A percentile compares a stretch with the other conserved stretches of the same genome.
Evolutionary conservation across 2,113 vertebrate species (phyloP).

Genomic region (Marmota flaviventris): DNA sequence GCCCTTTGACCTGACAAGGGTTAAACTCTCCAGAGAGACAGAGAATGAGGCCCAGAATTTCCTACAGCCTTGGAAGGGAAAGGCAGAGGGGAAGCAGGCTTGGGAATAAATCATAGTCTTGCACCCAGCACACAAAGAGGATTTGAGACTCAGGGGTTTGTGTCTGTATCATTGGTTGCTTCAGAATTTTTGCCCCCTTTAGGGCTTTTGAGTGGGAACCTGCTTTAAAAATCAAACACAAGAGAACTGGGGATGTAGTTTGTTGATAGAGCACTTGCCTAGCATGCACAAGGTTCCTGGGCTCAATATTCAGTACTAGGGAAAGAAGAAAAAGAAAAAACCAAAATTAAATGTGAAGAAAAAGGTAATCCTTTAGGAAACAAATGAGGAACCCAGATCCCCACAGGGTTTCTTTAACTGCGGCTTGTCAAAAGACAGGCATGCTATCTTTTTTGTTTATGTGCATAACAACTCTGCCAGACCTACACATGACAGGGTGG

Average conservation of each 20-base stretch:
- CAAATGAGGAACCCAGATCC: not conserved
- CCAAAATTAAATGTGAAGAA: not conserved
- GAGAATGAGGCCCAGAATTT: constrained; percentile 21
- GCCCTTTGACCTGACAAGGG: constrained; percentile 35
- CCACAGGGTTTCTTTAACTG: constrained; percentile 43
- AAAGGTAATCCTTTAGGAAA: constrained; percentile 42
- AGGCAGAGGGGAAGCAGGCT: not conserved
- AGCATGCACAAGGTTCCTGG: not conserved
- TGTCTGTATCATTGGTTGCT: not conserved
- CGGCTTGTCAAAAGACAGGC: not conserved
- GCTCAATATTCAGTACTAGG: not conserved
- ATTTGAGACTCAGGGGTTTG: not conserved
- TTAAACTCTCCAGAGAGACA: constrained; percentile 68
- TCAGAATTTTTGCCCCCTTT: constrained; percentile 49
- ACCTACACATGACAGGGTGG: not conserved
- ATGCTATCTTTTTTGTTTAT: not conserved
- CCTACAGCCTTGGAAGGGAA: constrained; percentile 31
- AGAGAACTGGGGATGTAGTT: not conserved
- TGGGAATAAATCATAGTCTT: constrained; percentile 63
- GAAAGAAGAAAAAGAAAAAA: not conserved
- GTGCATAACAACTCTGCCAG: not conserved
- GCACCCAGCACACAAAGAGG: constrained; percentile 69
- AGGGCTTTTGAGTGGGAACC: not conserved
- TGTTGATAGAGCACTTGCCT: not conserved
- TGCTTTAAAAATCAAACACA: constrained; percentile 50